A percentile compares a stretch with the other conserved stretches of the same genome.
Evolutionary conservation across 1,140 invertebrate genomes (phyloP).

Genomic region (Heliconius congener): DNA sequence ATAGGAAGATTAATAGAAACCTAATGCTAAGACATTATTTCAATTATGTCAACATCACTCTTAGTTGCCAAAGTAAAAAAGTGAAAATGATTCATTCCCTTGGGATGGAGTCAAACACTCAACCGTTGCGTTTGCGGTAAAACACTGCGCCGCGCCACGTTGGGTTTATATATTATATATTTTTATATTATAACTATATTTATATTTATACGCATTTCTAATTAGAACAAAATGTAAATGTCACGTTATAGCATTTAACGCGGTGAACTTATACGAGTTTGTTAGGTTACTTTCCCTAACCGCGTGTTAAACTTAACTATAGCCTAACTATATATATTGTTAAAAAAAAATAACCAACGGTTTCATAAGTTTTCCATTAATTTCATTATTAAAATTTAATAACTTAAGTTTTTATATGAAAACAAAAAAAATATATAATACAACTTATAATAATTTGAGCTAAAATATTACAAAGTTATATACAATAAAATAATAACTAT

Average conservation of each 20-base stretch:
- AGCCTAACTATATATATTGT: background rate
- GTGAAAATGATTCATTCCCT: no score
- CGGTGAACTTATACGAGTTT: conserved; percentile 38
- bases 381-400: no score
- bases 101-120: no score
- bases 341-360: background rate
- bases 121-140: no score
- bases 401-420: no score
- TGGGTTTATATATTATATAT: no score
- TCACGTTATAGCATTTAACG: conserved; percentile 43
- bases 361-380: background rate
- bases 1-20: no score
- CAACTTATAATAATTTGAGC: background rate
- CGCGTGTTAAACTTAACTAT: conserved; percentile 21
- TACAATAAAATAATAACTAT: background rate
- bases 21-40: no score
- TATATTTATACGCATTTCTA: background rate
- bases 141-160: no score
- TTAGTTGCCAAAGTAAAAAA: no score
- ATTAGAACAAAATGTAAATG: conserved; percentile 33
- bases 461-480: background rate
- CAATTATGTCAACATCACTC: no score
- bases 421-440: no score
- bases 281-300: conserved; percentile 44
- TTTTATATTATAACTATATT: background rate